phyloP scores from a whole-genome alignment of 2,888 invertebrate genomes.

The Cephonodes hylas region DNA sequence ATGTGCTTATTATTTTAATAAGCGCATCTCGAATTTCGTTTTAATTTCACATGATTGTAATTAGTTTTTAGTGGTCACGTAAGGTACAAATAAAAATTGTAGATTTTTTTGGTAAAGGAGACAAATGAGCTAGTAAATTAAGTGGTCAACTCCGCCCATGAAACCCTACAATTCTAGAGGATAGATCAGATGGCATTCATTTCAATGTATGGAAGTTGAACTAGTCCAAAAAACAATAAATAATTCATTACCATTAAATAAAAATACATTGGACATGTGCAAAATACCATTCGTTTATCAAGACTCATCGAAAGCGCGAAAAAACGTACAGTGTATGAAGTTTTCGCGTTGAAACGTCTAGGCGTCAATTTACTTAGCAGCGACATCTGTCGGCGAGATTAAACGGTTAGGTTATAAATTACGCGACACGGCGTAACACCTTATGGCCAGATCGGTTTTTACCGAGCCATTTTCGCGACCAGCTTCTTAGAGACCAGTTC shows the following conservation, averaged over 20 bases:
- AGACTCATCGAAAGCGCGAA: conserved; percentile 17
- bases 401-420: conserved; percentile 59
- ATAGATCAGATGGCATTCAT: too few relatives aligned
- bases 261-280: conserved; percentile 41
- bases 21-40: not conserved
- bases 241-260: conserved; percentile 37
- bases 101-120: not conserved
- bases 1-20: not conserved
- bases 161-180: too few relatives aligned
- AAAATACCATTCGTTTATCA: conserved; percentile 29
- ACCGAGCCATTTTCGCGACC: conserved; percentile 50
- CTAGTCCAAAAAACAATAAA: conserved; percentile 13
- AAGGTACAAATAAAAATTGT: not conserved
- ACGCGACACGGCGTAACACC: conserved; percentile 47
- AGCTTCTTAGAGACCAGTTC: conserved; percentile 44
- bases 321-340: not conserved
- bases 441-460: conserved; percentile 42
- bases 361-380: conserved; percentile 11
- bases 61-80: not conserved
- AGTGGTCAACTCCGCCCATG: too few relatives aligned
- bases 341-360: not conserved
- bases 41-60: not conserved
- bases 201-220: not conserved
- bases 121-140: too few relatives aligned
- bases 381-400: conserved; percentile 50